These are phyloP conservation scores for Spermophilus dauricus DNA, from an alignment of 2,113 vertebrate species.

Conservation along the genomic window DNA sequence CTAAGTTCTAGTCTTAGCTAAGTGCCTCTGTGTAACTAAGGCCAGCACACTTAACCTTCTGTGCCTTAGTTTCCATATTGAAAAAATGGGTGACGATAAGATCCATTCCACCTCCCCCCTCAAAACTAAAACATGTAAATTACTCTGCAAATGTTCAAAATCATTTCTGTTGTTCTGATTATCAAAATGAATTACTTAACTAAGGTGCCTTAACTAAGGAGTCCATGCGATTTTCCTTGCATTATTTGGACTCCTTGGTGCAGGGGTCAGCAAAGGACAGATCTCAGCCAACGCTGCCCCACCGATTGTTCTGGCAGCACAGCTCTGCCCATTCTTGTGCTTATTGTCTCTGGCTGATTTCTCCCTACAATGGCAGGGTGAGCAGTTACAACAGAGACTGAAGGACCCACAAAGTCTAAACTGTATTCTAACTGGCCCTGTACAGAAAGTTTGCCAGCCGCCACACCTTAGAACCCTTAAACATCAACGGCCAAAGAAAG, in stretches of 20 bases:
- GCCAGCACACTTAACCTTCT: not conserved
- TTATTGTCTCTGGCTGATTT: not conserved
- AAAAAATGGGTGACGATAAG: not conserved
- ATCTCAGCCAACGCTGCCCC: not conserved
- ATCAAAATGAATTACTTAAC: not conserved
- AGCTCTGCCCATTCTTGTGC: not conserved
- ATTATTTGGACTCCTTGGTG: not conserved
- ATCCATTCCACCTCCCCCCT: not conserved
- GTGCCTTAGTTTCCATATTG: not conserved
- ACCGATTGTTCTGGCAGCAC: rapidly evolving
- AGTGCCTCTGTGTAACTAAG: not conserved
- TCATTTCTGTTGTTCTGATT: not conserved
- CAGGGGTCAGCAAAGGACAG: not conserved
- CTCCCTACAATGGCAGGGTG: not conserved
- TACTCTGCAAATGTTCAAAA: not conserved
- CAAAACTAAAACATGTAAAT: not conserved
- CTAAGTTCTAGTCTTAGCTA: not conserved
- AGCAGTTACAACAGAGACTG: rapidly evolving
- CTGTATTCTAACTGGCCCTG: not conserved
- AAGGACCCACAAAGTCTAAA: not conserved
- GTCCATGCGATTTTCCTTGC: not conserved
- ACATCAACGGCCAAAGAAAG: not conserved
- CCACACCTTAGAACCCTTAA: not conserved
- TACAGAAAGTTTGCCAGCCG: not conserved
- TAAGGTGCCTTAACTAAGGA: not conserved